These are phyloP conservation scores for Drosophila neonasuta DNA, from an alignment of 2,888 invertebrate genomes.

Conservation along the genomic window DNA sequence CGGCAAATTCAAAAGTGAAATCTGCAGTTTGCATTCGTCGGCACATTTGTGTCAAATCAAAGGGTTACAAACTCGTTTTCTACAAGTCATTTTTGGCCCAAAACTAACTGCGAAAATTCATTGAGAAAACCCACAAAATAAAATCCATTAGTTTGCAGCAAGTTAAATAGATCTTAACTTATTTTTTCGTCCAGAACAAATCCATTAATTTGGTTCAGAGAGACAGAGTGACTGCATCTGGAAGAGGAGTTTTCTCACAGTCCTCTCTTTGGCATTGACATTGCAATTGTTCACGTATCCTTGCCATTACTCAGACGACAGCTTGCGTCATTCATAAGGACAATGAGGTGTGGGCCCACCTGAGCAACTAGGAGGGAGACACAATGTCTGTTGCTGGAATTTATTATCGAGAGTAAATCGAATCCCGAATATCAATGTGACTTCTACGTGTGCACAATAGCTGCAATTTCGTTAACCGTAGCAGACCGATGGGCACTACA, in stretches of 20 bases:
- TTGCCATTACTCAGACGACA: conserved; percentile 74
- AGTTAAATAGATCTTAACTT: conserved; percentile 26
- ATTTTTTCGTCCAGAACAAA: conserved; percentile 37
- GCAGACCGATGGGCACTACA: conserved; percentile 54
- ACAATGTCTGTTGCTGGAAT: conserved; percentile 67
- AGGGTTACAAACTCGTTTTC: conserved; percentile 64
- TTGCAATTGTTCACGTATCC: conserved; percentile 65
- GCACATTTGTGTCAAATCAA: conserved; percentile 47
- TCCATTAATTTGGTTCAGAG: conserved; percentile 21
- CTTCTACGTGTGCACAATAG: conserved; percentile 61
- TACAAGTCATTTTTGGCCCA: conserved; percentile 65
- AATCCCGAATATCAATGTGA: conserved; percentile 63
- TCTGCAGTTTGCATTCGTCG: conserved; percentile 46
- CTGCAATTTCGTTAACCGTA: conserved; percentile 61
- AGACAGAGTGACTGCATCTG: conserved; percentile 7
- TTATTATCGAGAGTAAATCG: conserved; percentile 47
- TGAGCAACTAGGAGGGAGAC: conserved; percentile 58
- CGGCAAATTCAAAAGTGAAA: conserved; percentile 62
- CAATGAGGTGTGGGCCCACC: conserved; percentile 66
- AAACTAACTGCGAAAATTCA: conserved; percentile 46
- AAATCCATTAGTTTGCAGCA: conserved; percentile 40
- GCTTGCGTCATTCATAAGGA: conserved; percentile 72
- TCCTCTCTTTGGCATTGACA: conserved; percentile 9
- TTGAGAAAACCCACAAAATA: conserved; percentile 48
- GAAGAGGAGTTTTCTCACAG: conserved; percentile 58